These are phyloP conservation scores for Dendroctonus ponderosae DNA, from an alignment of 1,140 invertebrate species.

Conservation along the genomic window DNA sequence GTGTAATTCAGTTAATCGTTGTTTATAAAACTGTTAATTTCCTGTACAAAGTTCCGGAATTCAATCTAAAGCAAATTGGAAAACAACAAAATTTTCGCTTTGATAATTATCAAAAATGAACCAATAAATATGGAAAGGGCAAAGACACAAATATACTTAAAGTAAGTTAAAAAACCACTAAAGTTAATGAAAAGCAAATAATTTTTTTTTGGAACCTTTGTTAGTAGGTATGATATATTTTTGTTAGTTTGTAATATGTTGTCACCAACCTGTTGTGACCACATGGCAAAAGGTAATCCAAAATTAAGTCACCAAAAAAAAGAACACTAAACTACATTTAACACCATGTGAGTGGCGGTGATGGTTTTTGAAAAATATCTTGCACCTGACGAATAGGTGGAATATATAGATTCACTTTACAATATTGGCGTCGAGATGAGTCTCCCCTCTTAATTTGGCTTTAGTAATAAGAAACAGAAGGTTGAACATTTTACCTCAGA, in stretches of 20 bases:
- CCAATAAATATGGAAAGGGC: no score
- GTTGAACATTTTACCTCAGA: slow-evolving; percentile 36
- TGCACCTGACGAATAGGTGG: slow-evolving; percentile 27
- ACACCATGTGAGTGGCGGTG: slow-evolving; percentile 35
- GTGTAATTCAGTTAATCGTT: no score
- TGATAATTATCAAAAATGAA: no score
- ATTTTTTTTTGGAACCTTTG: no score
- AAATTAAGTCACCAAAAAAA: slow-evolving; percentile 34
- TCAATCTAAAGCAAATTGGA: no score
- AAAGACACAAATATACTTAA: neutral
- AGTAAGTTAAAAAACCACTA: neutral
- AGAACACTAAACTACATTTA: slow-evolving; percentile 36
- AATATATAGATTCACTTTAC: slow-evolving; percentile 45
- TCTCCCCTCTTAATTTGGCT: slow-evolving; percentile 32
- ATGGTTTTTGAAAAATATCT: slow-evolving; percentile 42
- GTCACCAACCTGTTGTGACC: slow-evolving; percentile 41
- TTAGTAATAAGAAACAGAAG: slow-evolving; percentile 40
- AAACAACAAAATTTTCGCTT: no score
- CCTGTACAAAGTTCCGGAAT: no score
- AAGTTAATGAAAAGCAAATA: neutral
- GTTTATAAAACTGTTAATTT: no score
- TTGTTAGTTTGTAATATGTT: slow-evolving; percentile 1
- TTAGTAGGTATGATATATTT: no score
- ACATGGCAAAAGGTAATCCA: slow-evolving; percentile 39
- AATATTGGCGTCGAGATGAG: slow-evolving; percentile 39